These are phyloP conservation scores for Pogonus chalceus DNA, from an alignment of 1,140 invertebrate genomes.

Conservation along the genomic window DNA sequence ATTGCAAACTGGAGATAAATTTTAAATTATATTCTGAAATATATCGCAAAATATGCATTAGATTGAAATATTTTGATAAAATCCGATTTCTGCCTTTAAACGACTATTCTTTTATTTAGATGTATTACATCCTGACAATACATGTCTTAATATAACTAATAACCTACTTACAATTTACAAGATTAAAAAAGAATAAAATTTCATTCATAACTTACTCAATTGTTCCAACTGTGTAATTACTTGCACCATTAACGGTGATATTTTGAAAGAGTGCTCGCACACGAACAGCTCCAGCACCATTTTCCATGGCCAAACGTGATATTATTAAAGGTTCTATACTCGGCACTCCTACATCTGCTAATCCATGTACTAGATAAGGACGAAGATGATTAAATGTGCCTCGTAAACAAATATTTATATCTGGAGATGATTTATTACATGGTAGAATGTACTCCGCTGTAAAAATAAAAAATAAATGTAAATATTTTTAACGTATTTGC, in stretches of 20 bases:
- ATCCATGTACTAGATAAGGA: constrained; percentile 55
- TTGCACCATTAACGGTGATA: constrained; percentile 58
- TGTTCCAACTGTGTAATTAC: constrained; percentile 53
- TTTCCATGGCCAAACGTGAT: constrained; percentile 59
- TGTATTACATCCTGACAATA: not conserved
- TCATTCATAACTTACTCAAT: constrained; percentile 43
- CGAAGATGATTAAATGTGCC: constrained; percentile 58
- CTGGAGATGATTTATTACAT: constrained; percentile 53
- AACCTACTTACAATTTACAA: too few species aligned
- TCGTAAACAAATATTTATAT: constrained; percentile 55
- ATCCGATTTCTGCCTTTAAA: too few species aligned
- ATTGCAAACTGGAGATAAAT: too few species aligned
- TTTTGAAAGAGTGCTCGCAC: constrained; percentile 59
- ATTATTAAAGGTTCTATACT: constrained; percentile 62
- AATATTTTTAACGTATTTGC: too few species aligned
- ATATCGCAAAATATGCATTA: too few species aligned
- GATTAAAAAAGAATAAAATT: not conserved
- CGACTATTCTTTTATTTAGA: too few species aligned
- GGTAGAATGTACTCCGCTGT: constrained; percentile 63
- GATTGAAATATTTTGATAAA: too few species aligned
- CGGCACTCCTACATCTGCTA: constrained; percentile 56
- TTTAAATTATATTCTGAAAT: too few species aligned
- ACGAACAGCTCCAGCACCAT: constrained; percentile 58
- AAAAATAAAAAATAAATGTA: too few species aligned
- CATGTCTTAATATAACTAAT: constrained; percentile 17